Evolutionary conservation across 2,888 invertebrate species (phyloP).

Genomic region (Hanleya hanleyi): DNA sequence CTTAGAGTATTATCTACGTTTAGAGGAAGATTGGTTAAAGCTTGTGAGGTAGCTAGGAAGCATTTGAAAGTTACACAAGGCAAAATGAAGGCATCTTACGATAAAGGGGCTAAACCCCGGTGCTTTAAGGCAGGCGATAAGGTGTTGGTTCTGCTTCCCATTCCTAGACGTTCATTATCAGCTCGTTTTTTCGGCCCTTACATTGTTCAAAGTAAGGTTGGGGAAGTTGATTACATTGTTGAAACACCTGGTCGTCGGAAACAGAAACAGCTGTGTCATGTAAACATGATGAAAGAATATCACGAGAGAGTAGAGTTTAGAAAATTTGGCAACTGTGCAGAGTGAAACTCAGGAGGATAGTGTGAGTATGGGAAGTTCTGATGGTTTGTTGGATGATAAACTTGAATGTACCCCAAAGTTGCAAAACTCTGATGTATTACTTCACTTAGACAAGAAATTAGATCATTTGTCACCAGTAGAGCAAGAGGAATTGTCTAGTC

Average conservation of each 20-base stretch:
- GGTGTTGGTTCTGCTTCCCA: conserved; percentile 26
- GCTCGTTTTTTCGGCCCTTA: conserved; percentile 20
- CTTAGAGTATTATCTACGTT: not conserved
- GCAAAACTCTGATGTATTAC: no score
- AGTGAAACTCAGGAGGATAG: no score
- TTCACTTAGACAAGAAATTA: no score
- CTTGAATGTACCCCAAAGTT: no score
- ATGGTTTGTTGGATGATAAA: no score
- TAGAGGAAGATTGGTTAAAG: no score
- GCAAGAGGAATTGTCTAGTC: no score
- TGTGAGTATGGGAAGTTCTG: no score
- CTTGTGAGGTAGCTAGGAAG: not conserved
- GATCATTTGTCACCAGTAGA: no score
- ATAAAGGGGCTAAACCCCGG: no score
- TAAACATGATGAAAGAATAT: conserved; percentile 38
- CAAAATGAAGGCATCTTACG: conserved; percentile 3
- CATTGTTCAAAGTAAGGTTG: not conserved
- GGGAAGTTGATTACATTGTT: conserved; percentile 16
- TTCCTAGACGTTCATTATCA: not conserved
- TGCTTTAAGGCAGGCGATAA: conserved; percentile 37
- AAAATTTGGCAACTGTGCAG: no score
- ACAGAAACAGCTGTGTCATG: conserved; percentile 31
- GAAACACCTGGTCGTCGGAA: conserved; percentile 32
- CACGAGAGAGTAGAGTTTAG: no score
- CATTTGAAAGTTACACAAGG: not conserved